Percentiles rank a stretch among this genome's conserved stretches.
Evolutionary conservation across 2,888 invertebrate species (phyloP).

Genomic region (Cheilosia grossa): DNA sequence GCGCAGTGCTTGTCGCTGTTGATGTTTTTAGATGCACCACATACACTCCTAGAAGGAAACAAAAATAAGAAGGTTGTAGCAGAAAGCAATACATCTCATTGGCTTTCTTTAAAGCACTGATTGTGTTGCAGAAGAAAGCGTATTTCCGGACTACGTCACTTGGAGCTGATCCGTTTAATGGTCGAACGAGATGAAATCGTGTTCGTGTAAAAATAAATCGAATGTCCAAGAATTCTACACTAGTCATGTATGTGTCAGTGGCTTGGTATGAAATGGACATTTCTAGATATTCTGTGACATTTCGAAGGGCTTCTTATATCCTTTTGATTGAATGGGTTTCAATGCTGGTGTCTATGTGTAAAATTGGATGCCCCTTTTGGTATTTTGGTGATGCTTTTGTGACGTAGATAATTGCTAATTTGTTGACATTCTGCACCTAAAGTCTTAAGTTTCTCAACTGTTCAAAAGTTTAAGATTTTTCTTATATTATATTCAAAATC

Average conservation of each 20-base stretch:
- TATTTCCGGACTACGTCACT: constrained; percentile 30
- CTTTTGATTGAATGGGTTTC: no score
- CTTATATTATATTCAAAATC: no score
- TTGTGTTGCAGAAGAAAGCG: constrained; percentile 16
- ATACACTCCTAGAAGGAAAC: neutral
- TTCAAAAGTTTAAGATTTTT: no score
- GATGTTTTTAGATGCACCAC: constrained; percentile 40
- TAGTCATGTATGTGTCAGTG: neutral
- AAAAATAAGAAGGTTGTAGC: constrained; percentile 3
- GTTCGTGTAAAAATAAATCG: constrained; percentile 24
- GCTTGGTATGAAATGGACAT: no score
- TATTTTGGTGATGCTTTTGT: no score
- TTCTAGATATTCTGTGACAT: no score
- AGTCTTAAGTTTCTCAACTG: no score
- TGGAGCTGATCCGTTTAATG: constrained; percentile 23
- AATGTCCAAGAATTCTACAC: neutral
- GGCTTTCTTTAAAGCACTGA: constrained; percentile 11
- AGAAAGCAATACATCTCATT: constrained; percentile 20
- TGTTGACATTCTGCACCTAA: no score
- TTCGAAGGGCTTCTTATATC: no score
- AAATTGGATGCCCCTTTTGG: no score
- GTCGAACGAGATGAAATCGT: constrained; percentile 2
- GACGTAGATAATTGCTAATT: no score
- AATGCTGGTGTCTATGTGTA: no score
- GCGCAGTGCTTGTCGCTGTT: constrained; percentile 17